Conservation (phyloP, 2,113 vertebrate species). For the Myanophis thanlyinensis region DNA sequence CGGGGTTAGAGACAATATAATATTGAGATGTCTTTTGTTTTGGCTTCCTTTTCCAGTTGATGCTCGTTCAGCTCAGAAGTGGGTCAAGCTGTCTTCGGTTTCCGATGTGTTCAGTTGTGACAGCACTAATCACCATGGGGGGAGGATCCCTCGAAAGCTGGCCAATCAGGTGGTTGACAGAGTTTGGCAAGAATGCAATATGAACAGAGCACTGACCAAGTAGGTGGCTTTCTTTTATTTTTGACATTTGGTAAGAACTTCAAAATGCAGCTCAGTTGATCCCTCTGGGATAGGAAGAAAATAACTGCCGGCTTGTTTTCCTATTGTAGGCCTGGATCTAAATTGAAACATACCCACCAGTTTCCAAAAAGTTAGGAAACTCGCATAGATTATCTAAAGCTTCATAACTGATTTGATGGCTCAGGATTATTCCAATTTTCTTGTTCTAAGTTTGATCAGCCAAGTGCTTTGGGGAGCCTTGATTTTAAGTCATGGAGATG, state of each 20-base stretch:
- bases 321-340: background rate
- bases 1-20: background rate
- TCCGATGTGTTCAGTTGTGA: conserved; percentile 87
- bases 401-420: background rate
- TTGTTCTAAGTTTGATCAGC: background rate
- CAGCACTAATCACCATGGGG: conserved; percentile 92
- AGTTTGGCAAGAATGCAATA: conserved; percentile 99
- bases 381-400: background rate
- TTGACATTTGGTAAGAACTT: background rate
- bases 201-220: conserved; percentile 97
- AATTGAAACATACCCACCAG: background rate
- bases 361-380: background rate
- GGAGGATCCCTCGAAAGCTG: conserved; percentile 89
- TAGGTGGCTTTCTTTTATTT: conserved; percentile 64
- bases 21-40: accelerated
- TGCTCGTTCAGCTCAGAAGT: conserved; percentile 90
- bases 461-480: background rate
- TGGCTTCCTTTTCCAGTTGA: conserved; percentile 77
- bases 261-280: background rate
- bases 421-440: background rate
- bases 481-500: background rate
- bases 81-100: conserved; percentile 89
- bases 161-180: conserved; percentile 92
- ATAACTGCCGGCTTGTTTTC: background rate
- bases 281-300: too few species aligned